A percentile compares a stretch with the other conserved stretches of the same genome.
Conservation (phyloP, 2,113 vertebrate genomes). For the Chunga burmeisteri region DNA sequence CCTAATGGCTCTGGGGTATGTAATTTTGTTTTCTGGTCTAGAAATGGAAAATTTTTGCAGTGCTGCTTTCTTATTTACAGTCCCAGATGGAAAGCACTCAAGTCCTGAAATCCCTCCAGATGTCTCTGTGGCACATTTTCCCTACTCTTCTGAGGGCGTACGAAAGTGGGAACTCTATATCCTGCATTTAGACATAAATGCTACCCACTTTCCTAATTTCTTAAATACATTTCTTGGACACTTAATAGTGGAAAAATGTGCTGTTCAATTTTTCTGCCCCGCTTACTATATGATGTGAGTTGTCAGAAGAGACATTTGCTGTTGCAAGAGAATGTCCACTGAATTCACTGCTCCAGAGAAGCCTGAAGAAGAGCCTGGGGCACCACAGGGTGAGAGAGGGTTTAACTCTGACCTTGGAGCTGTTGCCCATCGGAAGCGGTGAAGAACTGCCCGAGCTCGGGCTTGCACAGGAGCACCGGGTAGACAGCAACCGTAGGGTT, state of each 20-base stretch:
- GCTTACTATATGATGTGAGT: not conserved
- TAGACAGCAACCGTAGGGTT: fast-evolving
- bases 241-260: not conserved
- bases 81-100: not conserved
- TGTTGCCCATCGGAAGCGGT: not conserved
- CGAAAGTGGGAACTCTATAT: not conserved
- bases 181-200: not conserved
- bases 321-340: not conserved
- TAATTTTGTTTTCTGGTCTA: not conserved
- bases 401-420: not conserved
- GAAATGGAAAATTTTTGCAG: not conserved
- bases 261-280: slow-evolving; percentile 1
- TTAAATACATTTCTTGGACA: slow-evolving; percentile 28
- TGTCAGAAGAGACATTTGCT: not conserved
- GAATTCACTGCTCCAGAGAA: not conserved
- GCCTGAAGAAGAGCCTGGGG: not conserved
- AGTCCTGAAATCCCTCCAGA: not conserved
- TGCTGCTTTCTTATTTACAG: slow-evolving; percentile 11
- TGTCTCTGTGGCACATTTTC: not conserved
- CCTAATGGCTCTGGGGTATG: not conserved
- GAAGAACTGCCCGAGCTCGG: not conserved
- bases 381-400: fast-evolving
- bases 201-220: not conserved
- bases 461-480: not conserved
- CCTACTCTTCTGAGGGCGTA: not conserved